Evolutionary conservation across 2,797 vertebrate genomes (phyloP).

Genomic region (Tragelaphus eurycerus): DNA sequence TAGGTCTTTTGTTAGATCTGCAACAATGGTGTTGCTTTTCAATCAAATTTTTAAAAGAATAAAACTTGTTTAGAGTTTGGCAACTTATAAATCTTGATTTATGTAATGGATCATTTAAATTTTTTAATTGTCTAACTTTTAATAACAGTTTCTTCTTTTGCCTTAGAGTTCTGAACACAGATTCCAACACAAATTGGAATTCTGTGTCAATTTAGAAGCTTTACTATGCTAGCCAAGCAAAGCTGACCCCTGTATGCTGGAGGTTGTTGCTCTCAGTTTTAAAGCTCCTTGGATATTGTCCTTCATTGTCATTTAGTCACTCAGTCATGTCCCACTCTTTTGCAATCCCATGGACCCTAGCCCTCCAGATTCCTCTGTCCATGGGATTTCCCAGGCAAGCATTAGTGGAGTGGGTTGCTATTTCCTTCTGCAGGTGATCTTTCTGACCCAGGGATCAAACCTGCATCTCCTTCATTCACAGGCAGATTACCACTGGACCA

Average conservation of each 20-base stretch:
- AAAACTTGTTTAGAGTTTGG: neutral
- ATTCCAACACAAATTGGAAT: neutral
- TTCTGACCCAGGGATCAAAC: neutral
- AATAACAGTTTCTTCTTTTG: neutral
- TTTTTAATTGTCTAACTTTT: neutral
- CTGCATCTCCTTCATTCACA: neutral
- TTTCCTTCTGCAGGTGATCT: neutral
- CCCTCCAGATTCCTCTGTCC: neutral
- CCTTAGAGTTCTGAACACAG: neutral
- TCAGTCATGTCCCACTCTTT: neutral
- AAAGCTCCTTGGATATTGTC: neutral
- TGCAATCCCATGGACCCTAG: neutral
- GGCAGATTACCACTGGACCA: neutral
- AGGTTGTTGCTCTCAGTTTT: neutral
- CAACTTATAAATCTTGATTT: neutral
- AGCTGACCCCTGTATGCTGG: neutral
- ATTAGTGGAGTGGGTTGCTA: neutral
- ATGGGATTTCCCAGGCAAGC: neutral
- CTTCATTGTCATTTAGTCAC: neutral
- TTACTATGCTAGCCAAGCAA: neutral
- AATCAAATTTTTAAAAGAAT: neutral
- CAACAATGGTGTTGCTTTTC: neutral
- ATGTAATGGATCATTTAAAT: neutral
- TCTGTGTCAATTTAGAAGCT: neutral
- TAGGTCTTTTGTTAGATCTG: neutral